Conservation (phyloP, 1,140 invertebrate species). For the Geopemphigus sp. region DNA sequence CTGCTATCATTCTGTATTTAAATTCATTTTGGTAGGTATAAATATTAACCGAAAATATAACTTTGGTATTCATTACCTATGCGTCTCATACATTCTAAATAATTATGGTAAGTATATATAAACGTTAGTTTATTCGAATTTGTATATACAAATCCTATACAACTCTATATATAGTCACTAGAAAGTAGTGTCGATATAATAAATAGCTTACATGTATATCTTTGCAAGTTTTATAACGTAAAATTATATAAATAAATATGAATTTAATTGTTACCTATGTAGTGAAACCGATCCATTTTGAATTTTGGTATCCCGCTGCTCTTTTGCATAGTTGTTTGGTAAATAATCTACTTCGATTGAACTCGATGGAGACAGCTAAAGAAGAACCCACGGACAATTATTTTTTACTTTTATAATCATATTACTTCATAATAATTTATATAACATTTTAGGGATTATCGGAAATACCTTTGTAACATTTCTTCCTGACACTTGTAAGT, state of each 20-base stretch:
- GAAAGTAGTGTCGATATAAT: neutral
- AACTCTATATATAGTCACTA: too few relatives aligned
- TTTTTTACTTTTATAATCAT: slow-evolving; percentile 2
- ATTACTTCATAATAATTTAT: neutral
- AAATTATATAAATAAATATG: neutral
- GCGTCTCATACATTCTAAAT: too few relatives aligned
- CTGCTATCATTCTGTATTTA: too few relatives aligned
- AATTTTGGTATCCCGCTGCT: slow-evolving; percentile 34
- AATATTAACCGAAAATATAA: too few relatives aligned
- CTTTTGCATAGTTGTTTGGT: slow-evolving; percentile 28
- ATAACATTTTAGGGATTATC: neutral
- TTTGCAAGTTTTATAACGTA: neutral
- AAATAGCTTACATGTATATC: neutral
- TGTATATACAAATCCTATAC: neutral
- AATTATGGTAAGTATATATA: too few relatives aligned
- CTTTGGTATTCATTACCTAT: too few relatives aligned
- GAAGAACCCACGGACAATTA: neutral
- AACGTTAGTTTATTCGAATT: neutral
- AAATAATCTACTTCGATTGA: slow-evolving; percentile 45
- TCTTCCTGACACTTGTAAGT: slow-evolving; percentile 55
- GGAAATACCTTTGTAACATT: slow-evolving; percentile 55
- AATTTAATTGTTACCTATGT: slow-evolving; percentile 34
- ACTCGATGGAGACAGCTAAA: slow-evolving; percentile 42
- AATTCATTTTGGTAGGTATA: too few relatives aligned
- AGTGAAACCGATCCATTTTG: slow-evolving; percentile 48